A percentile compares a stretch with the other conserved stretches of the same genome.
phyloP scores from a whole-genome alignment of 2,888 invertebrate species.

The Alsophila aescularia region DNA sequence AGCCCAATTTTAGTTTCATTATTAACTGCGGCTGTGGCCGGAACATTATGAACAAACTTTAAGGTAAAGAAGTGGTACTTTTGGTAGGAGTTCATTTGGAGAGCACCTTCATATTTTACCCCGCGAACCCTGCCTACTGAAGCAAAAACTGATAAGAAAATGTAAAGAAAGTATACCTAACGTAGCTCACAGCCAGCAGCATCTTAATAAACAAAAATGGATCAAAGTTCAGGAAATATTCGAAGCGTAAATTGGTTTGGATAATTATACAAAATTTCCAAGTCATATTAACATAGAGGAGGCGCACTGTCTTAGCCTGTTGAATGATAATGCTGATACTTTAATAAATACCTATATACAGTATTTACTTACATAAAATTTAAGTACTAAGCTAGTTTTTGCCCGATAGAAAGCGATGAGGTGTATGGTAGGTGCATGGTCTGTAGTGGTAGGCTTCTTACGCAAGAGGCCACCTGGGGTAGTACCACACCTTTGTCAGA shows the following conservation, averaged over 20 bases:
- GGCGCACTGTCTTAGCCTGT: no score
- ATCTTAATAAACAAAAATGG: constrained; percentile 29
- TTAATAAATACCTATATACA: no score
- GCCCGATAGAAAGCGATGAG: no score
- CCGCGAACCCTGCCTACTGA: constrained; percentile 41
- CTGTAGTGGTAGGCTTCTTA: no score
- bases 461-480: no score
- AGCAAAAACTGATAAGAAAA: constrained; percentile 48
- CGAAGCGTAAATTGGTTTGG: background rate
- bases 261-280: no score
- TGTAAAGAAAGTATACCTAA: constrained; percentile 41
- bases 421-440: no score
- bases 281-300: no score
- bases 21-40: constrained; percentile 24
- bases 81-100: constrained; percentile 27
- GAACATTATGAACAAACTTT: constrained; percentile 32
- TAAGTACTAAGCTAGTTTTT: no score
- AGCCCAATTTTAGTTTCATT: constrained; percentile 31
- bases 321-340: no score
- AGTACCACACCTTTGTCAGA: no score
- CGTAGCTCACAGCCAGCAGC: constrained; percentile 33
- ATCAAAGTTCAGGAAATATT: constrained; percentile 3
- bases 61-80: constrained; percentile 29
- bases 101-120: constrained; percentile 36
- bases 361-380: no score